Evolutionary conservation across 2,113 vertebrate species (phyloP).

Genomic region (Drymodes brunneopygia): DNA sequence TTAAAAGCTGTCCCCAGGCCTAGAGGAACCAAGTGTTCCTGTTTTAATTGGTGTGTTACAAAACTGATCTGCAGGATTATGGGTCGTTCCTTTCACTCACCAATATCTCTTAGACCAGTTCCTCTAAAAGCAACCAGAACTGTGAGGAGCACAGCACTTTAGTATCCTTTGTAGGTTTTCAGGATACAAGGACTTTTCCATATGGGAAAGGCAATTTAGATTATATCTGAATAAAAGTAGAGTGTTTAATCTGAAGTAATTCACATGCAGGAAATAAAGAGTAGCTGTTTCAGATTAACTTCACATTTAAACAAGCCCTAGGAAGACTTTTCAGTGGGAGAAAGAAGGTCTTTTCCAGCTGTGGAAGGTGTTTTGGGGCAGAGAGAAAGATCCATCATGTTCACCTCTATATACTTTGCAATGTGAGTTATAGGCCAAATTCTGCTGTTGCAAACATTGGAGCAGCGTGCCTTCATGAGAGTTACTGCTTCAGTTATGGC

Average conservation of each 20-base stretch:
- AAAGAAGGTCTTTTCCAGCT: neutral
- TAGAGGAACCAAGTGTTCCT: neutral
- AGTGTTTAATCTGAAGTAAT: neutral
- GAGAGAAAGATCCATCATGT: neutral
- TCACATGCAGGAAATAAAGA: neutral
- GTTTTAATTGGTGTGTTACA: neutral
- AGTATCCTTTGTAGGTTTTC: neutral
- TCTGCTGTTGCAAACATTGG: neutral
- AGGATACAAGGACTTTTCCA: neutral
- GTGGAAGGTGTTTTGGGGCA: neutral
- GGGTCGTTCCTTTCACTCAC: neutral
- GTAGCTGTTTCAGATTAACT: neutral
- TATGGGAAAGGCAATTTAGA: neutral
- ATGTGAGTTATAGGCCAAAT: neutral
- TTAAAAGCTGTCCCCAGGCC: neutral
- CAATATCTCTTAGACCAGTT: no score
- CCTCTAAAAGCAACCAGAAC: neutral
- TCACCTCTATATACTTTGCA: neutral
- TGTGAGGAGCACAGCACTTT: neutral
- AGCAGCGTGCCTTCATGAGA: neutral
- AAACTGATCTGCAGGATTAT: neutral
- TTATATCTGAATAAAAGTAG: neutral
- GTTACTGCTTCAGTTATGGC: neutral
- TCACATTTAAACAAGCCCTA: neutral
- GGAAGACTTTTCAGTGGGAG: neutral